A percentile compares a stretch with the other conserved stretches of the same genome.
phyloP scores from a whole-genome alignment of 1,140 invertebrate species.

The Phortica variegata region DNA sequence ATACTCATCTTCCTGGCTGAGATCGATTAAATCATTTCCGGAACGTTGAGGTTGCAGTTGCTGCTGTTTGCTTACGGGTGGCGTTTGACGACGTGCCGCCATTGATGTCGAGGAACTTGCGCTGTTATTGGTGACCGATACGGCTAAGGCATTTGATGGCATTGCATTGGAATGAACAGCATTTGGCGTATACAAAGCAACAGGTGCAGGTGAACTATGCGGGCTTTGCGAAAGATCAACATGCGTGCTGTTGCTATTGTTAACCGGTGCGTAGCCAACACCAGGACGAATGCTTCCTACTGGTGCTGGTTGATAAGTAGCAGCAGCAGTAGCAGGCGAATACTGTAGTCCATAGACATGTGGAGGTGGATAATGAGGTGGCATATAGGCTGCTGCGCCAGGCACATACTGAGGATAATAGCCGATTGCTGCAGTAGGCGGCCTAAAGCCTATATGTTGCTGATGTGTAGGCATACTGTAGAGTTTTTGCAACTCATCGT shows the following conservation, averaged over 20 bases:
- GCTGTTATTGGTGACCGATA: constrained; percentile 8
- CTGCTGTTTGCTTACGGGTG: neutral
- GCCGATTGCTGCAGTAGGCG: constrained; percentile 14
- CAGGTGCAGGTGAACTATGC: constrained; percentile 11
- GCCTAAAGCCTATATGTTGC: constrained; percentile 21
- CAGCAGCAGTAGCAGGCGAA: neutral
- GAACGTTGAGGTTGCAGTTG: constrained; percentile 17
- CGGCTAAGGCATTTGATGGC: constrained; percentile 5
- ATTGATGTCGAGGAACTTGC: constrained; percentile 8
- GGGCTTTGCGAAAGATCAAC: constrained; percentile 28
- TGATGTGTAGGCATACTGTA: constrained; percentile 48
- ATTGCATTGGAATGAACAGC: neutral
- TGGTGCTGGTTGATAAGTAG: constrained; percentile 4
- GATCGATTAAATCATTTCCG: constrained; percentile 59
- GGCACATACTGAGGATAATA: constrained; percentile 37
- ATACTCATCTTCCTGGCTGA: constrained; percentile 50
- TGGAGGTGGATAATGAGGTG: constrained; percentile 43
- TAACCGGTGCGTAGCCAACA: constrained; percentile 18
- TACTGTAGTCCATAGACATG: constrained; percentile 14
- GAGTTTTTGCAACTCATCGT: constrained; percentile 44
- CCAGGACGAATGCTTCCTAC: no score
- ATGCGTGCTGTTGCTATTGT: constrained; percentile 20
- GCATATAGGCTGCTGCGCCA: constrained; percentile 41
- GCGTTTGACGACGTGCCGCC: constrained; percentile 16
- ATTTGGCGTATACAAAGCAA: neutral